Evolutionary conservation across 2,888 invertebrate species (phyloP).

Genomic region (Pheosia tremula): DNA sequence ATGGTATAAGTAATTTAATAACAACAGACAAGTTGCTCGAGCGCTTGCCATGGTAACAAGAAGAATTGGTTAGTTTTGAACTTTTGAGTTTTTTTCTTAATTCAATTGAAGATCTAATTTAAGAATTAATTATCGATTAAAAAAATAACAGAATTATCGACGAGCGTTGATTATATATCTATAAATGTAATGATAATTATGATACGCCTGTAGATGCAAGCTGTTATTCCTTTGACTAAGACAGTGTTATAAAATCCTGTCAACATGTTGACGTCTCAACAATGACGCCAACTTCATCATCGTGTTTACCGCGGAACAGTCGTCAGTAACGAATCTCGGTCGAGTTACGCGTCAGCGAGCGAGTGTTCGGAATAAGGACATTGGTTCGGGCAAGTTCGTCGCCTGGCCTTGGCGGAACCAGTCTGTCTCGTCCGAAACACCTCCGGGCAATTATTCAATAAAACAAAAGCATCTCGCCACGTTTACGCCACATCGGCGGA

Average conservation of each 20-base stretch:
- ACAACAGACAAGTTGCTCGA: too few species aligned
- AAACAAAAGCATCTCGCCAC: slow-evolving; percentile 78
- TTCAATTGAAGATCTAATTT: too few species aligned
- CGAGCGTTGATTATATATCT: too few species aligned
- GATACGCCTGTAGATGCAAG: too few species aligned
- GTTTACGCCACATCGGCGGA: slow-evolving; percentile 72
- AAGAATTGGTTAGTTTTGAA: too few species aligned
- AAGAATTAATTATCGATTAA: too few species aligned
- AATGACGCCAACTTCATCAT: background rate
- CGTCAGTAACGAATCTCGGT: slow-evolving; percentile 41
- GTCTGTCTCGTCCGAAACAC: slow-evolving; percentile 81
- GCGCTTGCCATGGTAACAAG: too few species aligned
- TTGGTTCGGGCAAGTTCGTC: slow-evolving; percentile 74
- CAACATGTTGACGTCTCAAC: background rate
- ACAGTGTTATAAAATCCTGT: background rate
- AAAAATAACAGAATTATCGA: too few species aligned
- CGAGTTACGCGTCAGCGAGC: slow-evolving; percentile 45
- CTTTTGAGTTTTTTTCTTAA: too few species aligned
- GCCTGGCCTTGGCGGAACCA: slow-evolving; percentile 83
- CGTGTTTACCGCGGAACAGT: slow-evolving; percentile 18
- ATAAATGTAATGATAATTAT: too few species aligned
- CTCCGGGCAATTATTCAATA: slow-evolving; percentile 83
- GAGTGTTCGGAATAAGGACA: slow-evolving; percentile 57
- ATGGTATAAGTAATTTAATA: background rate
- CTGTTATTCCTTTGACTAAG: too few species aligned